These are phyloP conservation scores for Kudoa iwatai DNA, from an alignment of 30 jellyfish, hydroid and myxozoan species.

Conservation along the genomic window DNA sequence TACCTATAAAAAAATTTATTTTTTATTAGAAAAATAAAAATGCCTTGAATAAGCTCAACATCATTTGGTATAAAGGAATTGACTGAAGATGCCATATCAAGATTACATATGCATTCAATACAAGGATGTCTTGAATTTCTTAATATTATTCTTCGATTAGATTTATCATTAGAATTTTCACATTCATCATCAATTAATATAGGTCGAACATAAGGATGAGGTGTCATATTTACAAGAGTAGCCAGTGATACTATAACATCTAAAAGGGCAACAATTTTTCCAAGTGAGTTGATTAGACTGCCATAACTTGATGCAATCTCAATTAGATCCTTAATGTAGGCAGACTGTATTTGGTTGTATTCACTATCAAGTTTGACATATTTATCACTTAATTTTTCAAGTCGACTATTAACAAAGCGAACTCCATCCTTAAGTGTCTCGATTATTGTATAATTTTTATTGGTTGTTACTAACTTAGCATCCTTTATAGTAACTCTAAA, in stretches of 20 bases:
- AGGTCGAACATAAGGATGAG: too few relatives aligned
- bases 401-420: constrained; percentile 19
- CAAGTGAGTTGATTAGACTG: too few relatives aligned
- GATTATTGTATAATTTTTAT: constrained; percentile 18
- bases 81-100: constrained; percentile 42
- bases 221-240: too few relatives aligned
- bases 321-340: constrained; percentile 33
- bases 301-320: too few relatives aligned
- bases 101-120: constrained; percentile 50
- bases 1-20: constrained; percentile 10
- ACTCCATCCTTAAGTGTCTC: constrained; percentile 91
- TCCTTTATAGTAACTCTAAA: too few relatives aligned
- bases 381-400: constrained; percentile 13
- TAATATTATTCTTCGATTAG: too few relatives aligned
- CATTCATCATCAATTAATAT: too few relatives aligned
- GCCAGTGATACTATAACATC: too few relatives aligned
- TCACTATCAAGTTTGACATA: constrained; percentile 8
- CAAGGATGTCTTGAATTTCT: constrained; percentile 88
- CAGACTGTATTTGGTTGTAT: constrained; percentile 28
- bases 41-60: constrained; percentile 15
- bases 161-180: too few relatives aligned
- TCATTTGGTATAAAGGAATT: constrained; percentile 67
- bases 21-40: too few relatives aligned
- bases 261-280: too few relatives aligned
- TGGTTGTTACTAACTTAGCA: constrained; percentile 20